phyloP scores from a whole-genome alignment of 2,113 vertebrate genomes.

The Lates calcarifer region DNA sequence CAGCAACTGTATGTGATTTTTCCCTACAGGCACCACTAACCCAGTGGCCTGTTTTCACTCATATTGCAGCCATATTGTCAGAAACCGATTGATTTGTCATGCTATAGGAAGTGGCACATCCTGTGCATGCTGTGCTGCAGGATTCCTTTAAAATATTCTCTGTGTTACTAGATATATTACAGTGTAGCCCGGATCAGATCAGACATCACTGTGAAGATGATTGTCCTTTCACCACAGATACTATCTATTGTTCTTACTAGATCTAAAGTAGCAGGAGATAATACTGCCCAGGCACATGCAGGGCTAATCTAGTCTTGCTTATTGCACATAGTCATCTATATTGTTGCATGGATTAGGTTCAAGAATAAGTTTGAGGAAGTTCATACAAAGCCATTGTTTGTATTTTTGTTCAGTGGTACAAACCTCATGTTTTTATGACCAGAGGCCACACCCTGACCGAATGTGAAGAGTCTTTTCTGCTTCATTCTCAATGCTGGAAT shows the following conservation, averaged over 20 bases:
- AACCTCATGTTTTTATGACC: neutral
- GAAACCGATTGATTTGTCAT: neutral
- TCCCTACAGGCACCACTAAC: constrained; percentile 55
- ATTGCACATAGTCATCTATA: neutral
- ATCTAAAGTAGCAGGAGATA: neutral
- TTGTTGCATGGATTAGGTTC: neutral
- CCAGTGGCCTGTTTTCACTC: constrained; percentile 63
- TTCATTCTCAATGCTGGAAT: neutral
- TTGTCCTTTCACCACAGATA: neutral
- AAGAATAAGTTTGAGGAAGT: neutral
- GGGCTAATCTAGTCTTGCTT: neutral
- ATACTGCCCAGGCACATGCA: neutral
- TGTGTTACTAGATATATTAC: neutral
- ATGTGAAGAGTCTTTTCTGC: neutral
- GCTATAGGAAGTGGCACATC: neutral
- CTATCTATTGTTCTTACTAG: neutral
- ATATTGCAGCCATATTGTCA: constrained; percentile 6
- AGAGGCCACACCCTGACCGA: neutral
- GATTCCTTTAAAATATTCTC: neutral
- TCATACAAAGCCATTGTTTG: neutral
- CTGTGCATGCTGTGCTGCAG: constrained; percentile 2
- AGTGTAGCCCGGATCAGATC: too few relatives aligned
- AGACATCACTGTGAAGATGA: neutral
- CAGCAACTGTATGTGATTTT: constrained; percentile 5
- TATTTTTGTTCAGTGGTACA: neutral